Evolutionary conservation across 2,888 invertebrate species (phyloP).

Genomic region (Spicauda simplicius): DNA sequence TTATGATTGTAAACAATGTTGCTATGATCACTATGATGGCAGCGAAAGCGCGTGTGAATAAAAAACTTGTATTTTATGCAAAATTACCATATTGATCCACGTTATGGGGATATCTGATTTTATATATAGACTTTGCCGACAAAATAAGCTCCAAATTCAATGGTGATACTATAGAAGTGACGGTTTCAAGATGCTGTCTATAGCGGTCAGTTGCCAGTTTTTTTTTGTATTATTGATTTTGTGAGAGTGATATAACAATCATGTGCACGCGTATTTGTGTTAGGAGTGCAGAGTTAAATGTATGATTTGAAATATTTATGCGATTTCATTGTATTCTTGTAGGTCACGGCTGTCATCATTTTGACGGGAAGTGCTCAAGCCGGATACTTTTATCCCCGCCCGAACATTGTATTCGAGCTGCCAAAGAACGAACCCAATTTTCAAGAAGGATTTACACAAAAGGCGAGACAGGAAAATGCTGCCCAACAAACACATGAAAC

Average conservation of each 20-base stretch:
- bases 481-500: conserved; percentile 43
- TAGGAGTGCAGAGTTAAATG: not conserved
- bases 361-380: conserved; percentile 28
- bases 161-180: conserved; percentile 44
- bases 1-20: not conserved
- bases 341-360: conserved; percentile 35
- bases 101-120: conserved; percentile 61
- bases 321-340: conserved; percentile 34
- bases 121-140: conserved; percentile 61
- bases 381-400: conserved; percentile 42
- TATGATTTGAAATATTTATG: not conserved
- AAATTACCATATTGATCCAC: conserved; percentile 54
- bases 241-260: not conserved
- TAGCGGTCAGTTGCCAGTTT: conserved; percentile 55
- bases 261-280: not conserved
- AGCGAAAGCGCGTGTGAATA: conserved; percentile 53
- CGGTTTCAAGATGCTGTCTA: conserved; percentile 49
- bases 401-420: conserved; percentile 38
- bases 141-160: conserved; percentile 51
- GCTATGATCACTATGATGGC: conserved; percentile 38
- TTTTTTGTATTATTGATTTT: not conserved
- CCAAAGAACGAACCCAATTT: conserved; percentile 25
- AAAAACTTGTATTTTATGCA: conserved; percentile 57
- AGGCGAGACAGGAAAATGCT: conserved; percentile 12
- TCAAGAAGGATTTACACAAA: conserved; percentile 5